Base-by-base conservation (phyloP, 35 echinoderm and acorn worm species). In the Eucidaris tribuloides region DNA sequence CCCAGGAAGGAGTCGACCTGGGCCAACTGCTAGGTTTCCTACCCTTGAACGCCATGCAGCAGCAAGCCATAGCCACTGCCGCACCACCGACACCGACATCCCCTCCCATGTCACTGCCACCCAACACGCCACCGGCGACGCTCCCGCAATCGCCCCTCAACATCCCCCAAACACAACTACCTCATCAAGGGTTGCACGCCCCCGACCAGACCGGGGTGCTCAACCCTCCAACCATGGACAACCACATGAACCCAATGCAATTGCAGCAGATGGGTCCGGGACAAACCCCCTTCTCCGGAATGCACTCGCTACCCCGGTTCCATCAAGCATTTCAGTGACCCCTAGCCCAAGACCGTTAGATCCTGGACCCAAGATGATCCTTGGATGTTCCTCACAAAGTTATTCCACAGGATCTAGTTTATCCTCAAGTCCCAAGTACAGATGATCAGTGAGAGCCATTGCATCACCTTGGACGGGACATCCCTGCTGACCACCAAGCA, bases 291-390 rank as follows among this genome's bases (percentile, higher is more conserved):
- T 83, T 83, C 59, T 86, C 85, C 25, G 79, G 86, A 37, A 93
- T 71, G 52, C 91, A 93, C 65, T 79, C 85, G 7, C 62, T 93
- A 70, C 91, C 91, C 34, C 58, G 91, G 63, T 93, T 93, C 81
- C 91, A 93, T 81, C 91, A 93, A 81, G 91, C 91, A 45, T 93
- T 93, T 79, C 91, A 93, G 79, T 93, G 78, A 91, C 25, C 34
- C 38, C 68, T 74, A n/a, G n/a, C n/a, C n/a, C n/a, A n/a, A n/a
- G n/a, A n/a, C n/a, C n/a, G n/a, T n/a, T n/a, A n/a, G n/a, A n/a
- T n/a, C n/a, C n/a, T n/a, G n/a, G n/a, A n/a, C n/a, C n/a, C n/a
- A n/a, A n/a, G n/a, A n/a, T n/a, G n/a, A n/a, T 22, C 77, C 29
- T 13, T 57, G 3, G 9, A 7, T 43, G 22, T 42, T 42, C 61